These are phyloP conservation scores for Atherinosoma microstoma DNA, from an alignment of 2,797 vertebrate genomes.

Conservation along the genomic window DNA sequence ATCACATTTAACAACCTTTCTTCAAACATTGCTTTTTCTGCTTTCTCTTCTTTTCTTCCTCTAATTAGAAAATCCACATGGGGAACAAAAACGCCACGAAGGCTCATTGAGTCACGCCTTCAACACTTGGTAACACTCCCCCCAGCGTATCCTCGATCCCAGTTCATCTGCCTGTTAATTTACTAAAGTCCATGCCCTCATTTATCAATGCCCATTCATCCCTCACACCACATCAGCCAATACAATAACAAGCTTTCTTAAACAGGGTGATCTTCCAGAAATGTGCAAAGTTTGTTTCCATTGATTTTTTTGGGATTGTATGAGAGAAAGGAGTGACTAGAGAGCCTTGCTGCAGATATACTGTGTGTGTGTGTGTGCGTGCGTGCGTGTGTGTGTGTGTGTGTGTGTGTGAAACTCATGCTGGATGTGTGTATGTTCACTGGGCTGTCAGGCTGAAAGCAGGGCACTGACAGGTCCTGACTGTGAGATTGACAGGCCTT, in stretches of 20 bases:
- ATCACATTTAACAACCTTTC: neutral
- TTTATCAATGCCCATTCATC: neutral
- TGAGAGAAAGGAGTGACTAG: neutral
- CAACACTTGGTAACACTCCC: neutral
- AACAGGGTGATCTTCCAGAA: slow-evolving; percentile 6
- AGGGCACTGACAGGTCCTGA: slow-evolving; percentile 71
- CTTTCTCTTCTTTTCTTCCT: neutral
- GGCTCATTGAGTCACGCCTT: neutral
- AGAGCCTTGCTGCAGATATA: neutral
- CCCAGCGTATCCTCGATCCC: neutral
- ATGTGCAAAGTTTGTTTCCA: slow-evolving; percentile 6
- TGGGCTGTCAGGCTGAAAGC: slow-evolving; percentile 69
- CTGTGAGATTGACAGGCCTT: slow-evolving; percentile 73
- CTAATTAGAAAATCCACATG: slow-evolving; percentile 11
- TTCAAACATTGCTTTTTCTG: neutral
- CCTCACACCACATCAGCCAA: neutral
- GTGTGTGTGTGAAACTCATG: slow-evolving; percentile 7
- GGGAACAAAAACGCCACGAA: neutral
- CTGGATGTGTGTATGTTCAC: slow-evolving; percentile 20
- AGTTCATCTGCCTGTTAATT: slow-evolving; percentile 3
- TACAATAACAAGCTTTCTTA: neutral
- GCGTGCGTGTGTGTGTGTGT: neutral
- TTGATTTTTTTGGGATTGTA: neutral
- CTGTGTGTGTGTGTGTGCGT: neutral
- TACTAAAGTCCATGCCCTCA: neutral